Percentiles rank a stretch among this genome's conserved stretches.
phyloP scores from a whole-genome alignment of 2,113 vertebrate genomes.

The Pygoscelis antarcticus region DNA sequence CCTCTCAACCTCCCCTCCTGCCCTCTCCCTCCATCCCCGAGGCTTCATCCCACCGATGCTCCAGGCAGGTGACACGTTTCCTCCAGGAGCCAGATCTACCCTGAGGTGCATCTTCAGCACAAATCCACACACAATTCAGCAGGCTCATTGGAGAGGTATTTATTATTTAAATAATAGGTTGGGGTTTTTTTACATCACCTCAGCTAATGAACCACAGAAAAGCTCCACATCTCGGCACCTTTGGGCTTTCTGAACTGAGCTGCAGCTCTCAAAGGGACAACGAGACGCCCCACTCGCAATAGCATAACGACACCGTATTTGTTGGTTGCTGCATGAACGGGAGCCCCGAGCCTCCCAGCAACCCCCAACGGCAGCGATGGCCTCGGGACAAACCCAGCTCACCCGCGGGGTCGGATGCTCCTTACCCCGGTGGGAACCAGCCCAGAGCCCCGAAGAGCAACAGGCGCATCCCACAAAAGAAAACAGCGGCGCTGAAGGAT shows the following conservation, averaged over 20 bases:
- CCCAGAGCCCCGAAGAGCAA: background rate
- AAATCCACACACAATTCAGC: background rate
- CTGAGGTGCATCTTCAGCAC: background rate
- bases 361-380: background rate
- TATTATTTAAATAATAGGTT: conserved; percentile 26
- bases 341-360: background rate
- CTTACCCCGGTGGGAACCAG: background rate
- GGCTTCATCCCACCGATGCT: background rate
- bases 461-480: background rate
- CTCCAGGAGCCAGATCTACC: background rate
- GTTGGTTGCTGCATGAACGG: background rate
- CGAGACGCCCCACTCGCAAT: fast-evolving
- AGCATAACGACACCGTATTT: fast-evolving
- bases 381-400: background rate
- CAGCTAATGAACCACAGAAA: fast-evolving
- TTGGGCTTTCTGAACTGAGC: background rate
- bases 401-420: fast-evolving
- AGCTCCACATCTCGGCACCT: background rate
- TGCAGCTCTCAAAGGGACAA: background rate
- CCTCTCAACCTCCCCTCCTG: background rate
- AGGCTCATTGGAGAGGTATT: background rate
- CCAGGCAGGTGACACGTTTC: background rate
- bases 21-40: background rate
- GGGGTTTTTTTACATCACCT: background rate
- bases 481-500: fast-evolving